These are phyloP conservation scores for Melanotaenia parkinsoni DNA, from an alignment of 2,797 vertebrate species.

Conservation along the genomic window DNA sequence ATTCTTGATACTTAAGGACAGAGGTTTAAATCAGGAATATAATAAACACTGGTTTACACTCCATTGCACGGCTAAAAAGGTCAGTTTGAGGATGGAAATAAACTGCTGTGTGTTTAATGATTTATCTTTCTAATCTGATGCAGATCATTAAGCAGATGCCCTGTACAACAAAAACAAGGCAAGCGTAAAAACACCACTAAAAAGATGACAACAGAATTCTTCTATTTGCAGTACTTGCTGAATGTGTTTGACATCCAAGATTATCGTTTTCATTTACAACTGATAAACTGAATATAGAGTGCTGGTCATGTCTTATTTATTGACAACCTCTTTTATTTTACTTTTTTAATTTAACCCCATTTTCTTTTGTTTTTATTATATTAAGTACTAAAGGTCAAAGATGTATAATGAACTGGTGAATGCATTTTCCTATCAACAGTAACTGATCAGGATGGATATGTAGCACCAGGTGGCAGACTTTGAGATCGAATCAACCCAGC, in stretches of 20 bases:
- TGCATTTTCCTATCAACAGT: constrained; percentile 70
- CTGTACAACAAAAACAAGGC: constrained; percentile 62
- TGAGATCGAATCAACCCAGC: constrained; percentile 58
- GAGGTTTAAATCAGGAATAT: constrained; percentile 31
- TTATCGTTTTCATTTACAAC: background rate
- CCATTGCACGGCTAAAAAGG: constrained; percentile 68
- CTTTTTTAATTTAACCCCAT: background rate
- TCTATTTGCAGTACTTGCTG: constrained; percentile 34
- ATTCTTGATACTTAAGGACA: constrained; percentile 9
- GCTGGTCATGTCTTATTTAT: constrained; percentile 19
- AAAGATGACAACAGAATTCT: constrained; percentile 38
- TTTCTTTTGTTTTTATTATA: constrained; percentile 13
- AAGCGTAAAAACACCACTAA: constrained; percentile 48
- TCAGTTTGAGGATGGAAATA: constrained; percentile 70
- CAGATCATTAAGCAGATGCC: constrained; percentile 69
- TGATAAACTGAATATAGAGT: constrained; percentile 2
- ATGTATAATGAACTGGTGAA: constrained; percentile 46
- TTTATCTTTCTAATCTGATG: constrained; percentile 76
- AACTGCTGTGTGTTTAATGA: constrained; percentile 70
- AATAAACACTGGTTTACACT: constrained; percentile 63
- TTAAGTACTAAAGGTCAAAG: constrained; percentile 12
- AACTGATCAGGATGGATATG: constrained; percentile 61
- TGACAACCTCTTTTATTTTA: constrained; percentile 15
- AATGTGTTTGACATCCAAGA: constrained; percentile 33
- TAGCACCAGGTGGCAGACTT: constrained; percentile 54